These are phyloP conservation scores for Brachirus orientalis DNA, from an alignment of 2,113 vertebrate genomes.

Conservation along the genomic window DNA sequence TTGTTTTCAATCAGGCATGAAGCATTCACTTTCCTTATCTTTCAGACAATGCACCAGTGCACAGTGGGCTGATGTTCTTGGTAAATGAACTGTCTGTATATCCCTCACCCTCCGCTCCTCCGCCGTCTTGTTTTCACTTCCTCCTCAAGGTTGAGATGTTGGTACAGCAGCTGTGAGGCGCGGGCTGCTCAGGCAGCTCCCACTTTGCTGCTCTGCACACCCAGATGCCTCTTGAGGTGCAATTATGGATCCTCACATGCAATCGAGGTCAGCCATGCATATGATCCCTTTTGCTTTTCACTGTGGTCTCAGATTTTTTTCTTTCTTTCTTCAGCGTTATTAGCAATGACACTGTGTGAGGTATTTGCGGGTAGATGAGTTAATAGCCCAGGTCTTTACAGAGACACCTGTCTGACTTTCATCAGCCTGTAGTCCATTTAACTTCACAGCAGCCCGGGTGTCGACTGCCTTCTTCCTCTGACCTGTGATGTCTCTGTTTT, in stretches of 20 bases:
- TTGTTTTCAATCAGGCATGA: constrained; percentile 83
- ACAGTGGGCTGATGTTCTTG: constrained; percentile 75
- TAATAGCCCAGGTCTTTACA: constrained; percentile 74
- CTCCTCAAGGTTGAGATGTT: constrained; percentile 77
- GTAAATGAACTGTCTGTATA: constrained; percentile 85
- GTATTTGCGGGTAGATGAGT: constrained; percentile 69
- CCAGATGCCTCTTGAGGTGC: constrained; percentile 78
- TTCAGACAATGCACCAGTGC: constrained; percentile 46
- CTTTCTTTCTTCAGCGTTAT: constrained; percentile 53
- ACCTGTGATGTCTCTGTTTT: constrained; percentile 61
- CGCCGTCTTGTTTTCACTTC: constrained; percentile 69
- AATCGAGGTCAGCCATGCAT: constrained; percentile 76
- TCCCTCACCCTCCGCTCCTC: constrained; percentile 67
- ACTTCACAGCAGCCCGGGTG: constrained; percentile 50
- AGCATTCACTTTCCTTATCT: constrained; percentile 80
- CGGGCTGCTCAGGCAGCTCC: too few species aligned
- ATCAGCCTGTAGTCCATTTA: constrained; percentile 72
- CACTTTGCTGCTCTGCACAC: constrained; percentile 78
- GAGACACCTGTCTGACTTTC: constrained; percentile 74
- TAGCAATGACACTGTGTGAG: constrained; percentile 69
- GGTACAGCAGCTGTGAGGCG: constrained; percentile 59
- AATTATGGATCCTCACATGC: constrained; percentile 83
- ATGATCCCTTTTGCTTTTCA: constrained; percentile 72
- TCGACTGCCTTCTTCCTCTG: too few species aligned
- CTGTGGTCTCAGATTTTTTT: constrained; percentile 68